phyloP scores from a whole-genome alignment of 2,888 invertebrate genomes.

The Sycophila texana region DNA sequence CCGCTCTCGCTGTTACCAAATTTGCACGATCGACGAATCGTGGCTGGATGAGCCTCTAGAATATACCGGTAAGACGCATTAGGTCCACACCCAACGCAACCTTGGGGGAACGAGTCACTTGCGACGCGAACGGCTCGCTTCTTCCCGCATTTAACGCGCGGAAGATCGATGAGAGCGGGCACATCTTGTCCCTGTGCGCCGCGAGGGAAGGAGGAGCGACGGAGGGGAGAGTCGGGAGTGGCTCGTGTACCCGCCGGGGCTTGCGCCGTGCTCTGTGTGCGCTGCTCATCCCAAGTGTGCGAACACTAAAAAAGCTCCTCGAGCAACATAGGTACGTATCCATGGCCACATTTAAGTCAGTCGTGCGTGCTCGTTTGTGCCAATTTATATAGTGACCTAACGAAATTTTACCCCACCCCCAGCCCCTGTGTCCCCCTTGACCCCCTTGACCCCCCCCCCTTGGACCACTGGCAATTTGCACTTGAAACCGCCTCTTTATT shows the following conservation, averaged over 20 bases:
- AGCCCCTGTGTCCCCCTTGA: neutral
- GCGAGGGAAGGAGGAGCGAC: neutral
- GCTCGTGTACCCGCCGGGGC: constrained; percentile 41
- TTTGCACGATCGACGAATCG: constrained; percentile 51
- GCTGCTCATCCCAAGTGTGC: neutral
- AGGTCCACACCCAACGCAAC: constrained; percentile 44
- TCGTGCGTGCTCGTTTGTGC: constrained; percentile 54
- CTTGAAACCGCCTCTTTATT: constrained; percentile 51
- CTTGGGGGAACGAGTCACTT: constrained; percentile 51
- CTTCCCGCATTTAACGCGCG: too few relatives aligned
- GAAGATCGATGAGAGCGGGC: neutral
- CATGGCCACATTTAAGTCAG: constrained; percentile 32
- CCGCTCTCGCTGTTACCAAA: constrained; percentile 32
- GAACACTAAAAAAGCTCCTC: constrained; percentile 23
- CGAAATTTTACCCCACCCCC: constrained; percentile 27
- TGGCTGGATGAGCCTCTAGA: constrained; percentile 21
- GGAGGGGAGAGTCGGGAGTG: constrained; percentile 31
- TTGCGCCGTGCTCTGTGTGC: neutral
- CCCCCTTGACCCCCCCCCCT: neutral
- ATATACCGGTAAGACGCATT: constrained; percentile 47
- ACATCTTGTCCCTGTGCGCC: neutral
- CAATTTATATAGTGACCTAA: constrained; percentile 45
- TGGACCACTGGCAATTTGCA: constrained; percentile 37
- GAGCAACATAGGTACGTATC: constrained; percentile 56
- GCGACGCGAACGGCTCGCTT: constrained; percentile 9